Evolutionary conservation across 1,140 invertebrate genomes (phyloP).

Genomic region (Portunus trituberculatus): DNA sequence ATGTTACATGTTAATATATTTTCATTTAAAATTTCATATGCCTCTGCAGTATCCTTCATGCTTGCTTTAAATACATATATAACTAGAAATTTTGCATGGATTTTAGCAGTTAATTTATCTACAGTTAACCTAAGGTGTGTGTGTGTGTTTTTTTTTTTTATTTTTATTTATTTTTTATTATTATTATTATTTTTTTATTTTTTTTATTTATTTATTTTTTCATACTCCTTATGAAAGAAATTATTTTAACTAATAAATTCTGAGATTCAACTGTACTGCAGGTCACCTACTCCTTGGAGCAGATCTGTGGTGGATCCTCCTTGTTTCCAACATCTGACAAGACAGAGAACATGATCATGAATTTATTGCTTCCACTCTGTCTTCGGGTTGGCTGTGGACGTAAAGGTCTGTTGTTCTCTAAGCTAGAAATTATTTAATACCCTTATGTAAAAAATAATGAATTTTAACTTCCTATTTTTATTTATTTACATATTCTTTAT

Average conservation of each 20-base stretch:
- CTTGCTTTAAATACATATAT: constrained; percentile 14
- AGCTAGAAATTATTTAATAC: background rate
- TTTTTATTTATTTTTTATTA: background rate
- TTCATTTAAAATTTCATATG: background rate
- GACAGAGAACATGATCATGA: constrained; percentile 96
- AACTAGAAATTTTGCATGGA: background rate
- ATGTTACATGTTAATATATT: background rate
- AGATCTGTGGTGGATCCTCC: constrained; percentile 93
- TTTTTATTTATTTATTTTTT: background rate
- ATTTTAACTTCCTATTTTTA: background rate
- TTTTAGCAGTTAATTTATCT: background rate
- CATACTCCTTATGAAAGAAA: background rate
- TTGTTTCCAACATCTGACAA: constrained; percentile 94
- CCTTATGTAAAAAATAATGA: background rate
- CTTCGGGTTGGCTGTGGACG: constrained; percentile 94
- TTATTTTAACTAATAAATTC: background rate
- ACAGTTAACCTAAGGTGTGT: background rate
- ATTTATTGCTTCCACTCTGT: constrained; percentile 97
- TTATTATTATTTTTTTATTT: background rate
- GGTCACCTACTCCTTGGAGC: constrained; percentile 95
- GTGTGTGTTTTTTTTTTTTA: background rate
- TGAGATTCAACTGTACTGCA: constrained; percentile 79
- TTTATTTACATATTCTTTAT: background rate
- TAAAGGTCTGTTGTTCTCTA: constrained; percentile 85
- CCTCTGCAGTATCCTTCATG: background rate